Base-by-base conservation (phyloP, 1,140 invertebrate species). In the Procambarus virginalis region DNA sequence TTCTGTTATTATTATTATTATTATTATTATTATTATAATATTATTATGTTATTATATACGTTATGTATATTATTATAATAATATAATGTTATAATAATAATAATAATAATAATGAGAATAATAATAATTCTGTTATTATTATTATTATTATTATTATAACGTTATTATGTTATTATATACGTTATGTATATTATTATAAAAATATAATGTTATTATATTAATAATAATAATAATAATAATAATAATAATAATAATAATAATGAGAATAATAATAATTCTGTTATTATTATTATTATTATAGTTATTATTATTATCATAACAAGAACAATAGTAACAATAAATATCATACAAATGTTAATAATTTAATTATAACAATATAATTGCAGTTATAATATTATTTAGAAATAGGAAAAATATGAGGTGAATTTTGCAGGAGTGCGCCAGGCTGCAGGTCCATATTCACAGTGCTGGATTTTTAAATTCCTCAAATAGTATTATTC, bases 261-360 rank as follows among this genome's bases (percentile, higher is more conserved):
- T 76, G 17, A 46, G 4, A 76, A 46, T 34, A 75, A 45, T 58
- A 58, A 58, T 58, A 58, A 58, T 58, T 6, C 6, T 58, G 9
- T 48, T 17, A 34, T 48, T 17, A 34, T 10, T 34, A 34, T 64
- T 14, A 64, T 64, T 14, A 64, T 64, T 14, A 64, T 64, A 64
- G 17, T 64, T 14, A 64, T 64, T 14, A 64, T 64, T 14, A 64
- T 20, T 14, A 64, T 3, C 58, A 20, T 64, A 3, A 81, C 22
- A 45, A 81, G 58, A 60, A 81, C 34, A 79, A 49, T 55, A 79
- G 20, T 80, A 51, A 51, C 51, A 51, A 45, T 76, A 34, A 46
- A 17, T 34, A 46, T 34, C 22, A 10, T 76, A 76, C 6, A 10
- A 76, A 46, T 76, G 34, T 10, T 76, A 76, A 17, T 22, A 76